Percentiles rank a stretch among this genome's conserved stretches.
Conservation (phyloP, 2,888 invertebrate species). For the Harpalus rufipes region DNA sequence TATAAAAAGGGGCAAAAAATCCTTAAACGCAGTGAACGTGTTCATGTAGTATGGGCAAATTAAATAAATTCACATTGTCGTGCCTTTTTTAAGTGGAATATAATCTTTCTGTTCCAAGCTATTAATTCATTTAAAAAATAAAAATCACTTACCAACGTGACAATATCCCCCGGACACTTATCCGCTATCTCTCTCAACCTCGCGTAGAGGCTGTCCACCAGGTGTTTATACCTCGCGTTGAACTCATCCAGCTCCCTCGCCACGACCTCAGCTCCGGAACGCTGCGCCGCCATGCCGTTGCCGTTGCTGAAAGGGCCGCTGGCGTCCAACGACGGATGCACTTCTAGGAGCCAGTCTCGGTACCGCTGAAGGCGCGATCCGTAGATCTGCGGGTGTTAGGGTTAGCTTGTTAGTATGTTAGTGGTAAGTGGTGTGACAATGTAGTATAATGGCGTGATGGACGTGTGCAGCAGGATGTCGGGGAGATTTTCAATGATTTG, state of each 20-base stretch:
- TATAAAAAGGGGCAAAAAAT: too few species aligned
- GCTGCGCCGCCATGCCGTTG: slow-evolving; percentile 75
- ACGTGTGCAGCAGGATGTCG: slow-evolving; percentile 14
- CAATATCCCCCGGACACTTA: slow-evolving; percentile 85
- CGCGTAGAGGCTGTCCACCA: slow-evolving; percentile 85
- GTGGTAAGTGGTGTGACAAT: slow-evolving; percentile 66
- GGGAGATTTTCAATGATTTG: not conserved
- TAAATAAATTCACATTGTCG: too few species aligned
- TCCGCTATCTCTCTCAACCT: slow-evolving; percentile 84
- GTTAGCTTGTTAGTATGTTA: slow-evolving; percentile 79
- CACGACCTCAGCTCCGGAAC: slow-evolving; percentile 86
- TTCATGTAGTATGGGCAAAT: too few species aligned
- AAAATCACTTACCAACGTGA: slow-evolving; percentile 85
- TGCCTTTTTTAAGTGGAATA: not conserved
- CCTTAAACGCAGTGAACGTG: too few species aligned
- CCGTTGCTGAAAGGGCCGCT: slow-evolving; percentile 75
- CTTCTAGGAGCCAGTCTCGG: slow-evolving; percentile 89
- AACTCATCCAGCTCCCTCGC: slow-evolving; percentile 88
- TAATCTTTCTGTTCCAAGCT: too few species aligned
- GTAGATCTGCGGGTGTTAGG: slow-evolving; percentile 87
- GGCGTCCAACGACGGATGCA: slow-evolving; percentile 88
- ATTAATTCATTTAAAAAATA: slow-evolving; percentile 63
- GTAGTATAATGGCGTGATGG: slow-evolving; percentile 54
- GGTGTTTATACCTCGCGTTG: slow-evolving; percentile 87
- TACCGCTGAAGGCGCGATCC: slow-evolving; percentile 91